Conservation (phyloP, 1,140 invertebrate genomes). For the Pseudobourletiella spinata region DNA sequence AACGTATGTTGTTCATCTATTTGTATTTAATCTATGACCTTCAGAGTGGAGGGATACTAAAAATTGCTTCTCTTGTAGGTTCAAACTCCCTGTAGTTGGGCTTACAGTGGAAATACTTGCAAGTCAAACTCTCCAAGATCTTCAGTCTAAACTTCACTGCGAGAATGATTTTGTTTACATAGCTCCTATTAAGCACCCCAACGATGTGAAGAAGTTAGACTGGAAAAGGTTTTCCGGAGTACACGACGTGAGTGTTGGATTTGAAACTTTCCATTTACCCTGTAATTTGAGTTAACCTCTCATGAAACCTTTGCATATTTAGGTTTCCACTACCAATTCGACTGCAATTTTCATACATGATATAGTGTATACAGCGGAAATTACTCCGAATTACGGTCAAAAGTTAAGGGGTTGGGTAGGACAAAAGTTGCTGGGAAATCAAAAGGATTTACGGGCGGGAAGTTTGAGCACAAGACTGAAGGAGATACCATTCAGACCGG, state of each 20-base stretch:
- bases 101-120: constrained; percentile 49
- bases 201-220: constrained; percentile 1
- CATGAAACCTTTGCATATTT: background rate
- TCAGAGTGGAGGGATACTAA: too few species aligned
- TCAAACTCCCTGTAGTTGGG: constrained; percentile 45
- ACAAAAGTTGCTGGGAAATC: background rate
- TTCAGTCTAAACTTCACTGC: constrained; percentile 60
- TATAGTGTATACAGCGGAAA: background rate
- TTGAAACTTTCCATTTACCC: background rate
- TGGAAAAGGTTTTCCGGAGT: background rate
- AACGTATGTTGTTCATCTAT: too few species aligned
- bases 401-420: background rate
- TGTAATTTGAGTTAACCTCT: background rate
- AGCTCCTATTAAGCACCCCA: background rate
- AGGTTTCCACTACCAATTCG: background rate
- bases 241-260: background rate
- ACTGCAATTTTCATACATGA: constrained; percentile 1
- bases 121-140: constrained; percentile 50
- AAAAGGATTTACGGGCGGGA: constrained; percentile 2
- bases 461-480: constrained; percentile 54
- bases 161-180: constrained; percentile 49
- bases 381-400: constrained; percentile 3
- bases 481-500: constrained; percentile 56
- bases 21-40: too few species aligned
- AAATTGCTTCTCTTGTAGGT: too few species aligned